Percentiles rank a stretch among this genome's conserved stretches.
phyloP scores from a whole-genome alignment of 2,113 vertebrate genomes.

The Albula glossodonta region DNA sequence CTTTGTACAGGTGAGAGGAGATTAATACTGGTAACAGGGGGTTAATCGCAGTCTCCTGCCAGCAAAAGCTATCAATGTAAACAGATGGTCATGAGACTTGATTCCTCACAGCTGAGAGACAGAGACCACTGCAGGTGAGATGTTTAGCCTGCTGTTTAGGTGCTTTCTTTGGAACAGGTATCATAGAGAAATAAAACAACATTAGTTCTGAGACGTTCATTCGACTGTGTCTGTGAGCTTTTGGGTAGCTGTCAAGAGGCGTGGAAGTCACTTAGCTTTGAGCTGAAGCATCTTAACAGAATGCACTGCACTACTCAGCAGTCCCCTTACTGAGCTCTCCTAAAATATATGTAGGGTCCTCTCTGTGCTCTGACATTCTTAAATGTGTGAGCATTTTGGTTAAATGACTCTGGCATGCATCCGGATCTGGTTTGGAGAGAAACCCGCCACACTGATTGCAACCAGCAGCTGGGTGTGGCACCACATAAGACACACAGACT shows the following conservation, averaged over 20 bases:
- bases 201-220: not conserved
- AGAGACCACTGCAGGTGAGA: not conserved
- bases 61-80: not conserved
- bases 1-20: not conserved
- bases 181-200: not conserved
- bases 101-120: not conserved
- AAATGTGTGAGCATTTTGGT: not conserved
- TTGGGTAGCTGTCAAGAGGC: too few relatives aligned
- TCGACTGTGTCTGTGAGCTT: too few relatives aligned
- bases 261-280: constrained; percentile 2
- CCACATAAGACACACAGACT: too few relatives aligned
- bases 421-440: too few relatives aligned
- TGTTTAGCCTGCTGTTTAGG: not conserved
- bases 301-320: constrained; percentile 22
- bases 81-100: not conserved
- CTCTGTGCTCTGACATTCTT: not conserved
- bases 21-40: not conserved
- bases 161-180: not conserved
- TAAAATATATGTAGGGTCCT: not conserved
- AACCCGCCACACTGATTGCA: too few relatives aligned
- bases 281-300: constrained; percentile 31
- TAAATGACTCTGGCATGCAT: too few relatives aligned
- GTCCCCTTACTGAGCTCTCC: not conserved
- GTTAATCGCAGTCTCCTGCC: too few relatives aligned
- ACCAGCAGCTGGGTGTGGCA: too few relatives aligned